These are phyloP conservation scores for Pristionchus entomophagus DNA, from an alignment of 2,888 invertebrate genomes.

Conservation along the genomic window DNA sequence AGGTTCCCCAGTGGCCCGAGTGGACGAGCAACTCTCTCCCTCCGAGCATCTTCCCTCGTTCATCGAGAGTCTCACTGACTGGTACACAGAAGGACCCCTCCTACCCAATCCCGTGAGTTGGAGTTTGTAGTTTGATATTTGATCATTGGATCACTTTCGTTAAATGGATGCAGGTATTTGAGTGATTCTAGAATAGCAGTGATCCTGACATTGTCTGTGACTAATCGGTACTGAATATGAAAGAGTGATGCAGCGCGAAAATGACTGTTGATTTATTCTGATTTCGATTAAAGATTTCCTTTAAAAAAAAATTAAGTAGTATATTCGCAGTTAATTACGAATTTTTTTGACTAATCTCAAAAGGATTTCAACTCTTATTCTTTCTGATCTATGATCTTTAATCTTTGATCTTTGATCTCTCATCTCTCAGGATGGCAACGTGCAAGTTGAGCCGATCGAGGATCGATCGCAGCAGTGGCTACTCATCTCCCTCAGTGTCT, in stretches of 20 bases:
- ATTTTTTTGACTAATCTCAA: no score
- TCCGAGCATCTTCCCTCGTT: not conserved
- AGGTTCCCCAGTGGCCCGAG: slow-evolving; percentile 30
- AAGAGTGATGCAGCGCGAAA: not conserved
- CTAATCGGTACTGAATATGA: no score
- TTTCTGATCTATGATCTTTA: not conserved
- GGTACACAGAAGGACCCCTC: not conserved
- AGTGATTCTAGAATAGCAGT: no score
- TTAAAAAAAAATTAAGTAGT: no score
- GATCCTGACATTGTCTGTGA: no score
- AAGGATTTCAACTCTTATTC: no score
- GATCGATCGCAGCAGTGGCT: not conserved
- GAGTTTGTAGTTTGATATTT: not conserved
- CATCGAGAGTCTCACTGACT: slow-evolving; percentile 39
- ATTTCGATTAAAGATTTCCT: no score
- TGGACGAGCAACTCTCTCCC: slow-evolving; percentile 24
- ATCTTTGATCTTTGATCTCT: not conserved
- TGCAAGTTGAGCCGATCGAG: not conserved
- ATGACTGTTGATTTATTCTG: not conserved
- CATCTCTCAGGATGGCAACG: slow-evolving; percentile 24
- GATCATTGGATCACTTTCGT: not conserved
- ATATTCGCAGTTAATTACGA: no score
- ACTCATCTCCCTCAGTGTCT: not conserved
- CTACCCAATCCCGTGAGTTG: not conserved
- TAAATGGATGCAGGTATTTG: not conserved